Conservation (phyloP, 2,888 invertebrate species). For the Megastigmus dorsalis region DNA sequence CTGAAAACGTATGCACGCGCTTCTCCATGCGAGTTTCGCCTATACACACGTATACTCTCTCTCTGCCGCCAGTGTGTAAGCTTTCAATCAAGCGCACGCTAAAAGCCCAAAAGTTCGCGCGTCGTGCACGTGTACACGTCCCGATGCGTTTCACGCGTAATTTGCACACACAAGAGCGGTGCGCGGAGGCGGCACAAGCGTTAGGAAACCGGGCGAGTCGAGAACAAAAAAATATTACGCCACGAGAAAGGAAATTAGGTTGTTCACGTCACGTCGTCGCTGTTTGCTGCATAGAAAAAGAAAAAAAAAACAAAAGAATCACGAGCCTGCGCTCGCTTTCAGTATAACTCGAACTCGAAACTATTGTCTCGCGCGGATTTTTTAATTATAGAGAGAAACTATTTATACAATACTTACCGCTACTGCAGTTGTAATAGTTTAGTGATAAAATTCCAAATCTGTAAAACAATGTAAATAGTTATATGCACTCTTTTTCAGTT, state of each 20-base stretch:
- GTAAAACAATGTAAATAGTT: background rate
- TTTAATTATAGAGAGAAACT: background rate
- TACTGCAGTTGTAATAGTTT: no score
- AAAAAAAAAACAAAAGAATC: background rate
- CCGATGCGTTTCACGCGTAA: slow-evolving; percentile 23
- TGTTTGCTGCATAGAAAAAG: background rate
- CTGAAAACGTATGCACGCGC: background rate
- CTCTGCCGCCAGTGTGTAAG: no score
- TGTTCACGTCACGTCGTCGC: no score
- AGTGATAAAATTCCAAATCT: background rate
- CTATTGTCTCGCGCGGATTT: background rate
- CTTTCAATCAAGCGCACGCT: slow-evolving; percentile 30
- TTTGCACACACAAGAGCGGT: slow-evolving; percentile 10
- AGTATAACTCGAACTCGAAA: no score
- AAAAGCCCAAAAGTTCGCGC: no score
- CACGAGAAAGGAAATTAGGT: no score
- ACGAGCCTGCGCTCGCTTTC: background rate
- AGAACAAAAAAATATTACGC: no score
- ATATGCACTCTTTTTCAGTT: background rate
- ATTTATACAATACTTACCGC: no score
- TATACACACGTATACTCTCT: no score
- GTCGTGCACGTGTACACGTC: slow-evolving; percentile 1
- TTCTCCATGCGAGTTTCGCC: background rate
- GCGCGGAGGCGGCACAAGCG: no score
- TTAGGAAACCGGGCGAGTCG: no score